Percentiles rank a stretch among this genome's conserved stretches.
phyloP scores from a whole-genome alignment of 2,113 vertebrate species.

The Larimichthys polyactis region DNA sequence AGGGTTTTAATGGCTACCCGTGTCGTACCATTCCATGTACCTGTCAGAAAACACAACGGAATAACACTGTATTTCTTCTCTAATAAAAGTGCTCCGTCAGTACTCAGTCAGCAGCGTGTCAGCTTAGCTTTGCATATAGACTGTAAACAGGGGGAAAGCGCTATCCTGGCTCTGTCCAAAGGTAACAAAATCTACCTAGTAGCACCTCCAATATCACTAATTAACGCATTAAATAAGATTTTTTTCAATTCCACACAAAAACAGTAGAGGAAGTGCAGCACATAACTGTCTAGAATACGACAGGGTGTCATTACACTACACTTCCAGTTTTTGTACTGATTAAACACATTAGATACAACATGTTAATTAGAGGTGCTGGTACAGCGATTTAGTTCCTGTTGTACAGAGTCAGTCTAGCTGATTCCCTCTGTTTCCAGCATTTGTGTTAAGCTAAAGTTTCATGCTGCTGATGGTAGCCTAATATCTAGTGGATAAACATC shows the following conservation, averaged over 20 bases:
- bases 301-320: background rate
- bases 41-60: constrained; percentile 71
- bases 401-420: background rate
- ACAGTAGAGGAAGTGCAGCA: background rate
- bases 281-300: background rate
- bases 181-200: background rate
- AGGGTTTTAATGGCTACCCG: constrained; percentile 96
- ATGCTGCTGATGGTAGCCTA: background rate
- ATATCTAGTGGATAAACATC: background rate
- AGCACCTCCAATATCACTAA: background rate
- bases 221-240: background rate
- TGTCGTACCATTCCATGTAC: constrained; percentile 96
- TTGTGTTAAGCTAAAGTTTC: background rate
- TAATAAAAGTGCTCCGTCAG: background rate
- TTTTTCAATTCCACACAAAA: background rate
- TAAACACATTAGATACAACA: background rate
- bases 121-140: background rate
- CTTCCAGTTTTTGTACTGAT: background rate
- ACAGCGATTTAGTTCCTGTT: background rate
- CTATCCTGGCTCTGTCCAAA: background rate
- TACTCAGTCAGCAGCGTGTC: background rate
- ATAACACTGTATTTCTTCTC: background rate
- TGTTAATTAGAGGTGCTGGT: background rate
- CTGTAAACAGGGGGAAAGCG: background rate
- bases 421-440: no score